Base-by-base conservation (phyloP, 2,797 vertebrate genomes). In the Hemitrygon akajei region DNA sequence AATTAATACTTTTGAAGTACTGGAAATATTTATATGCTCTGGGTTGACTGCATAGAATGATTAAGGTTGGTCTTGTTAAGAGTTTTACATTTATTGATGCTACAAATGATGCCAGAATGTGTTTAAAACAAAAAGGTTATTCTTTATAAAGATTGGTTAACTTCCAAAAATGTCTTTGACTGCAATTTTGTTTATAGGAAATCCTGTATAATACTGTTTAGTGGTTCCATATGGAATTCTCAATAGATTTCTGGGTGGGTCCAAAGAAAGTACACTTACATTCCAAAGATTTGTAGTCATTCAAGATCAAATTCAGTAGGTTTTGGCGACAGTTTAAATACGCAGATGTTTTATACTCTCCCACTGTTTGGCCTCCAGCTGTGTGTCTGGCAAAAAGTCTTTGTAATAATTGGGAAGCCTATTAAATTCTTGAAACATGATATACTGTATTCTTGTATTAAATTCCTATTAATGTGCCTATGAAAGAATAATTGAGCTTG, bases 241-340 rank as follows among this genome's bases (percentile, higher is more conserved):
- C 97, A 96, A 95, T 96, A 97, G 97, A 97, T 96, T 94, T 95
- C 94, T 75, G 95, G 96, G 96, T 96, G 97, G 96, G 96, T 82
- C 69, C 69, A 93, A 69, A 75, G 93, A 98, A 98, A 97, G 97
- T 97, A 98, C 98, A 98, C 97, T 97, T 96, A 96, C 98, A 99
- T 99, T 99, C 98, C 98, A 98, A 96, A 97, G 97, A 98, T 97
- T 97, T 97, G 96, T 97, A 98, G 98, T 99, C 98, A 99, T 98
- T 97, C 97, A 97, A 96, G 98, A 99, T 99, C 98, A 98, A 97
- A 98, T 99, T 99, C 98, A 98, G 97, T 97, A 96, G 97, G 98
- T 97, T 97, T 97, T 98, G 97, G 98, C 97, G 97, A 97, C 97
- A 97, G 97, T 97, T 97, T 97, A 97, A 97, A 97, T 98, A 97